These are phyloP conservation scores for Lathamus discolor DNA, from an alignment of 2,113 vertebrate species.

Conservation along the genomic window DNA sequence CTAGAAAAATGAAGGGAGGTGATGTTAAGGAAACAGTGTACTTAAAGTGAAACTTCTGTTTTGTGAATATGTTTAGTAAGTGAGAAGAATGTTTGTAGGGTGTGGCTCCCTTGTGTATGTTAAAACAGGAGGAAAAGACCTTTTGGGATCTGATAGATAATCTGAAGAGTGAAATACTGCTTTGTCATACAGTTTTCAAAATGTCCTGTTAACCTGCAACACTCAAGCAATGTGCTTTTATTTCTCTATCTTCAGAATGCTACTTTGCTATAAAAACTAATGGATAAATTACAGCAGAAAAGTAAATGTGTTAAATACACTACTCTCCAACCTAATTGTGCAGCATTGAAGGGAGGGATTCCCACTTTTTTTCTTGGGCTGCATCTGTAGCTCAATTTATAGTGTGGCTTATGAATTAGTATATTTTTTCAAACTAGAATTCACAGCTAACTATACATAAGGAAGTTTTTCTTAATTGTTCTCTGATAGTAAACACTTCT, in stretches of 20 bases:
- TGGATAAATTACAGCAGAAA: background rate
- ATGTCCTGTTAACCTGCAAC: background rate
- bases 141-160: background rate
- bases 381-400: background rate
- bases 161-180: background rate
- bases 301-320: background rate
- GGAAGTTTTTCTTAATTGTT: background rate
- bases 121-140: background rate
- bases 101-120: background rate
- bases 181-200: background rate
- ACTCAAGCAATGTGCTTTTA: background rate
- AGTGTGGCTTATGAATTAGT: background rate
- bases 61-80: background rate
- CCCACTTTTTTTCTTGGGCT: background rate
- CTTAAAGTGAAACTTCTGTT: conserved; percentile 21
- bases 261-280: background rate
- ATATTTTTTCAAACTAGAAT: background rate
- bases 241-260: background rate
- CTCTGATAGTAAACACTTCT: background rate
- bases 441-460: background rate
- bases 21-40: background rate
- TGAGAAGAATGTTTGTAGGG: background rate
- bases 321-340: background rate
- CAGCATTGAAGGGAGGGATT: background rate
- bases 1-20: background rate